Evolutionary conservation across 2,113 vertebrate species (phyloP), one percentile per base, ranked within the genome.

Genomic region (Pitta sordida): DNA sequence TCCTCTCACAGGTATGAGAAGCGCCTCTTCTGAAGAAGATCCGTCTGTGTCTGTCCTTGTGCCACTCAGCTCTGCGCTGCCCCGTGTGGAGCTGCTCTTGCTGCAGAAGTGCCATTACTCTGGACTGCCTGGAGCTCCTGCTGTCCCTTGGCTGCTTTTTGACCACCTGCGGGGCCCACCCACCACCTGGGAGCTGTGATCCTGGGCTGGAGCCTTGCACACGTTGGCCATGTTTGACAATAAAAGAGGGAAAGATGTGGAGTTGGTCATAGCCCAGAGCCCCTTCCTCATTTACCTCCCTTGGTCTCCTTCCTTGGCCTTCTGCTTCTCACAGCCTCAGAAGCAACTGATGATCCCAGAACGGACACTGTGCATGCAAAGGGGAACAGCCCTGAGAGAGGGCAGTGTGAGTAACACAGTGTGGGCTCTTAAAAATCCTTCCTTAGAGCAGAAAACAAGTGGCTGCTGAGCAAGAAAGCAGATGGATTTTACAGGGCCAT

Each of bases 1-100:
- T 75, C 88, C 94, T 27, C 94, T 86, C 11, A 23, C 96, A 99
- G 99, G 94, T 99, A 99, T 2, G 99, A 99, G 96, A 99, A 99
- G 90, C 98, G 99, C 48, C 98, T 99, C 82, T 99, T 99, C 97
- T 99, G 97, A 99, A 88, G 88, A 96, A 68, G 87, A 55, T 52
- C 73, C 3, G 0, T 36, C 59, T 39, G 49, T 77, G 39, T 83
- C 71, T n/a, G 44, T 94, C 94, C 70, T 78, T 7, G 27, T 93
- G 89, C 88, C 95, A 80, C 70, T 39, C 39, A 58, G 90, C 70
- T 67, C 44, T 22, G 41, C 1, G 26, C 87, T 2, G 41, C 84
- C 52, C 20, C 0, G 3, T 0, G 12, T 0, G 86, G 83, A 83
- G 88, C 96, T 95, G 93, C 92, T 91, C 70, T 62, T 73, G 88